Evolutionary conservation across 1,140 invertebrate species (phyloP).

Genomic region (Paramacrobiotus metropolitanus): DNA sequence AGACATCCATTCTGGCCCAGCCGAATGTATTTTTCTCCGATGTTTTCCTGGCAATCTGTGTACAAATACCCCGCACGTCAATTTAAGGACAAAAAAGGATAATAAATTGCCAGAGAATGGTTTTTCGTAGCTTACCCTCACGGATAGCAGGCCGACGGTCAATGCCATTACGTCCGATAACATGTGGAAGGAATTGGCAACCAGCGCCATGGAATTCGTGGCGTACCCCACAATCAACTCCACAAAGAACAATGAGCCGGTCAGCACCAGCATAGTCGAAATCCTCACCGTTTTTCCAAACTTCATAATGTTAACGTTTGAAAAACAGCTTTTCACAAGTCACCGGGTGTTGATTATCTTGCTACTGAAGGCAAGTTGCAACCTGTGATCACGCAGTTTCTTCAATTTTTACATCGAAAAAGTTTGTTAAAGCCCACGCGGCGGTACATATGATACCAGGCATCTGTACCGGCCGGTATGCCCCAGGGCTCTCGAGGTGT

Average conservation of each 20-base stretch:
- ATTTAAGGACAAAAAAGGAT: not conserved
- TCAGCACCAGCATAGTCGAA: constrained; percentile 24
- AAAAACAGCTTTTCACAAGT: no score
- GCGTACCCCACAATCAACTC: constrained; percentile 31
- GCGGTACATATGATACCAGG: no score
- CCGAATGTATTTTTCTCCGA: constrained; percentile 29
- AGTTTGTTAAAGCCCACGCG: no score
- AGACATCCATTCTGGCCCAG: constrained; percentile 32
- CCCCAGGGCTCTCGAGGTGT: no score
- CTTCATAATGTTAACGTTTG: not conserved
- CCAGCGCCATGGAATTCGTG: constrained; percentile 29
- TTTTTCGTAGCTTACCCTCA: not conserved
- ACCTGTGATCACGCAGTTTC: no score
- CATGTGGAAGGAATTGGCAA: constrained; percentile 34
- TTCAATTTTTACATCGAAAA: no score
- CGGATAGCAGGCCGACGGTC: not conserved
- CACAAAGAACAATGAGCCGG: constrained; percentile 27
- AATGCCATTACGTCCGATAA: constrained; percentile 31
- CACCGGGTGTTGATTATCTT: no score
- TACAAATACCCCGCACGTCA: not conserved
- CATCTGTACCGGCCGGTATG: no score
- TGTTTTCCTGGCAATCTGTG: constrained; percentile 17
- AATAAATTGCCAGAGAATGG: not conserved
- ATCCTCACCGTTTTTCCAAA: not conserved
- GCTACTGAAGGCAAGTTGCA: no score